These are phyloP conservation scores for Scolopax mira DNA, from an alignment of 2,113 vertebrate species.

Conservation along the genomic window DNA sequence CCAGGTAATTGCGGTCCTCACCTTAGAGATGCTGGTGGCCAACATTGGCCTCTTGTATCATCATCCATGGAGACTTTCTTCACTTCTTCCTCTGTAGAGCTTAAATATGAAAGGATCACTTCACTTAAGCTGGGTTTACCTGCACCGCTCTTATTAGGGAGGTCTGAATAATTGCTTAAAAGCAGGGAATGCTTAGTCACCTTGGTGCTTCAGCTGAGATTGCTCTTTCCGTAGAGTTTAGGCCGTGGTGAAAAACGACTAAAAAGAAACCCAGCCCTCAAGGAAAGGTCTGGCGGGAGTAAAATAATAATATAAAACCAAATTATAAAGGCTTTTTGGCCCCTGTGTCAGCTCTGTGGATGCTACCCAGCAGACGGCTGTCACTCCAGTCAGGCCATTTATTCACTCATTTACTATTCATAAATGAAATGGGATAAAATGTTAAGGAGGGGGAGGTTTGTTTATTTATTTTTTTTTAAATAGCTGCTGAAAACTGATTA, in stretches of 20 bases:
- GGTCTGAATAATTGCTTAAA: neutral
- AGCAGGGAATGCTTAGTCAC: conserved; percentile 32
- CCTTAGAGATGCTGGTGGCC: neutral
- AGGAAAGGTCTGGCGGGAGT: neutral
- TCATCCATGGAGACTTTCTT: rapidly evolving
- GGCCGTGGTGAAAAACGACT: neutral
- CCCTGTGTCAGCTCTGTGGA: neutral
- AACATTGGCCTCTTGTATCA: neutral
- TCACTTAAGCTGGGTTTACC: neutral
- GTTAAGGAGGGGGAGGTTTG: neutral
- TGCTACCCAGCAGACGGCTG: neutral
- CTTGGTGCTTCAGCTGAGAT: neutral
- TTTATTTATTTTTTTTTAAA: neutral
- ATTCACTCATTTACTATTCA: neutral
- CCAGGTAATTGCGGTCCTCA: rapidly evolving
- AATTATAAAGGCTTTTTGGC: neutral
- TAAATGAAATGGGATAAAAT: neutral
- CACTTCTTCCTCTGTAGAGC: neutral
- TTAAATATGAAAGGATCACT: neutral
- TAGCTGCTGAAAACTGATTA: neutral
- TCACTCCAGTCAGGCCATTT: neutral
- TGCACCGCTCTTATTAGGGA: neutral
- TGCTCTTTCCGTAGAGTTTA: neutral
- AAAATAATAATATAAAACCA: neutral
- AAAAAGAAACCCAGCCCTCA: neutral